phyloP scores from a whole-genome alignment of 2,797 vertebrate species.

The Coranthus polyacanthus region DNA sequence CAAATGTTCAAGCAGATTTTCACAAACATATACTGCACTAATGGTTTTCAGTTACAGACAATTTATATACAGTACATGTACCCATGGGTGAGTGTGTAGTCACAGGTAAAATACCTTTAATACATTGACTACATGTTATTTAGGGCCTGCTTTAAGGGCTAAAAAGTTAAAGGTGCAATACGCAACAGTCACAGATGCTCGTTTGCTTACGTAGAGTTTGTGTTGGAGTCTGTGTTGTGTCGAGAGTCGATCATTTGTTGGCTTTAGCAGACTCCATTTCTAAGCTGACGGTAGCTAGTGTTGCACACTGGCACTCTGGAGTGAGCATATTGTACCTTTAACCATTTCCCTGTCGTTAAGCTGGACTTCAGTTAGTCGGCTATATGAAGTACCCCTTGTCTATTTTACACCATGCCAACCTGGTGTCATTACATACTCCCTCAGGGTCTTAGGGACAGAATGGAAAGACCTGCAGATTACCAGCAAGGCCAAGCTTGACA shows the following conservation, averaged over 20 bases:
- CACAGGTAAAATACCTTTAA: constrained; percentile 5
- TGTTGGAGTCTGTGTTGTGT: no score
- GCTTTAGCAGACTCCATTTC: no score
- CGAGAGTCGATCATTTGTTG: no score
- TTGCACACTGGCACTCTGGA: no score
- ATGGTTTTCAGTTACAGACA: background rate
- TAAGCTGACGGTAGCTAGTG: no score
- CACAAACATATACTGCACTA: background rate
- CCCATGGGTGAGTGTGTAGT: constrained; percentile 8
- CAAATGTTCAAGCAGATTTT: background rate
- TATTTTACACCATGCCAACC: background rate
- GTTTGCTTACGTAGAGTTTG: no score
- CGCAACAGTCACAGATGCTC: no score
- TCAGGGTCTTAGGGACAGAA: background rate
- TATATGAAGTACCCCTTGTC: background rate
- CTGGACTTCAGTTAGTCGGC: background rate
- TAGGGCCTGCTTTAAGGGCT: no score
- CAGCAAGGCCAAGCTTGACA: background rate
- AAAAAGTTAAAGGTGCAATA: no score
- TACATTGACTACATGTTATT: no score
- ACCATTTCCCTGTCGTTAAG: no score
- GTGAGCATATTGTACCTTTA: no score
- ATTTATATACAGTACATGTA: constrained; percentile 12
- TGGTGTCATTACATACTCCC: background rate
- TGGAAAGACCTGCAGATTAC: background rate